Evolutionary conservation across 2,888 invertebrate species (phyloP), one percentile per base, ranked within the genome.

Genomic region (Sycophila texana): DNA sequence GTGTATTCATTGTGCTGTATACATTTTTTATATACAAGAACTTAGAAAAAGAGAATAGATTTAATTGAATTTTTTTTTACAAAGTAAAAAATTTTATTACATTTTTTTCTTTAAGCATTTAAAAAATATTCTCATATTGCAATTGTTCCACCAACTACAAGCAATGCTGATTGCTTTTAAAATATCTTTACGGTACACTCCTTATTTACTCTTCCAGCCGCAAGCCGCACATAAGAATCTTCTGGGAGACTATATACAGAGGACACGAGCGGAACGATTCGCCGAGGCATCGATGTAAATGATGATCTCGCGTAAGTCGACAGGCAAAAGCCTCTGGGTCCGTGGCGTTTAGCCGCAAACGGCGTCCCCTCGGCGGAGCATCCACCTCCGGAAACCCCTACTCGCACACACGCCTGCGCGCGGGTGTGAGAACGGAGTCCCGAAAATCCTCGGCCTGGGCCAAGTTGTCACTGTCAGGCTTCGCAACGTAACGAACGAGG

Each of bases 261-360:
- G 14, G 5, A 14, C 26, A 10, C 4, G 22, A 1, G 14, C 16
- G 26, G 20, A 58, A 30, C 4, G 13, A 61, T 13, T n/a, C n/a
- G 16, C 57, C 22, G 7, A n/a, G 22, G 26, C 79, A 73, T 76
- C 71, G 70, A 74, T 68, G 63, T 77, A 80, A 80, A 80, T 80
- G 77, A 77, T 77, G 77, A 77, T 80, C 70, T 74, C 74, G 49
- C 22, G 51, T 74, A 66, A 74, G 77, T 68, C 67, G 76, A 67
- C 67, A 80, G 61, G 7, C 55, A 20, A 49, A n/a, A 49, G 47
- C 22, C 58, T 12, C 63, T 16, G 16, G 67, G 10, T 7, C 60
- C 30, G 22, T 26, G 18, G 14, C 47, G 70, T 49, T 79, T 70
- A 70, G 51, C 74, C 68, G 18, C 71, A 71, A 78, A 74, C 39